phyloP scores from a whole-genome alignment of 2,888 invertebrate species.

The Saturnia japonica region DNA sequence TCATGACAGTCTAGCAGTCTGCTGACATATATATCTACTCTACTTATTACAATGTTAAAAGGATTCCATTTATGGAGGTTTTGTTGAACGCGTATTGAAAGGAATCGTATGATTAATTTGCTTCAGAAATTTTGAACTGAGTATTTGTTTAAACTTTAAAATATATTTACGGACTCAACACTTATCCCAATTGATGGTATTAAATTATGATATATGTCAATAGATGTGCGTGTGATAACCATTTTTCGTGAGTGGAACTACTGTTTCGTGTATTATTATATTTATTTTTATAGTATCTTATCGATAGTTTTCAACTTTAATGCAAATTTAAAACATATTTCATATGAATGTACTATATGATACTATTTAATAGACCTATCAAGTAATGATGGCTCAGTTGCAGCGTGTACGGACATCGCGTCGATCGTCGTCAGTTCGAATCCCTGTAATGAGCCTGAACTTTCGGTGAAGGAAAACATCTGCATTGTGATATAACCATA shows the following conservation, averaged over 20 bases:
- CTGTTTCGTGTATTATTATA: not conserved
- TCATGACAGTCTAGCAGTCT: conserved; percentile 21
- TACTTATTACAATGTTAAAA: conserved; percentile 14
- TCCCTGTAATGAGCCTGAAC: no score
- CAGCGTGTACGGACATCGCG: no score
- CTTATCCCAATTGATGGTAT: not conserved
- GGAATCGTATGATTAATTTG: not conserved
- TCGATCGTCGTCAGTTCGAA: no score
- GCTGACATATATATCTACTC: conserved; percentile 21
- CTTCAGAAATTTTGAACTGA: not conserved
- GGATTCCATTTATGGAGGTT: conserved; percentile 8
- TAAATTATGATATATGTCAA: not conserved
- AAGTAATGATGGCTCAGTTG: no score
- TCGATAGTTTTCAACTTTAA: not conserved
- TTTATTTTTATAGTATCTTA: not conserved
- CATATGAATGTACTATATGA: no score
- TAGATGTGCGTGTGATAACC: not conserved
- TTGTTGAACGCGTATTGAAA: not conserved
- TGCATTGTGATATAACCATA: no score
- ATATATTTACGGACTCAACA: not conserved
- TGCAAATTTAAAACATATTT: not conserved
- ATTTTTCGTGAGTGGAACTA: not conserved
- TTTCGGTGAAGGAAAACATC: no score
- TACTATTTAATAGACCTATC: no score
- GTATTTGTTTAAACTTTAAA: not conserved